These are phyloP conservation scores for Ranitomeya imitator DNA, from an alignment of 2,113 vertebrate genomes.

Conservation along the genomic window DNA sequence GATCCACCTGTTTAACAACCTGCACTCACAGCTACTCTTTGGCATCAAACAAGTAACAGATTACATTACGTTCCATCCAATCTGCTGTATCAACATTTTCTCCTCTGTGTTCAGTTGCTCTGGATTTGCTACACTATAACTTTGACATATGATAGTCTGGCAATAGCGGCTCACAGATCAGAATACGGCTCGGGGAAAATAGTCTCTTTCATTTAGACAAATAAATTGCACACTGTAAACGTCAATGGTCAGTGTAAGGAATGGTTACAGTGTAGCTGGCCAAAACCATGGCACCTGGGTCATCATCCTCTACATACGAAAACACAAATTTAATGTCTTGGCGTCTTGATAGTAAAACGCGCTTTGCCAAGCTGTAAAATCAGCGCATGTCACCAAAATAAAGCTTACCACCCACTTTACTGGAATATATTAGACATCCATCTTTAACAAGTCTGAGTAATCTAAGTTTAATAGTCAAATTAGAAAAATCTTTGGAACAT, in stretches of 20 bases:
- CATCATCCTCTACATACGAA: neutral
- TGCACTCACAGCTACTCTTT: neutral
- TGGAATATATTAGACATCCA: slow-evolving; percentile 26
- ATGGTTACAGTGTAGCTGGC: neutral
- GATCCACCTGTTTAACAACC: neutral
- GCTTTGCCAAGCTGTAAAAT: slow-evolving; percentile 17
- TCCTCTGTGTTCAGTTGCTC: neutral
- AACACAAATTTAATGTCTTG: neutral
- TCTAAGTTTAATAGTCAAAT: neutral
- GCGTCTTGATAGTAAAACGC: neutral
- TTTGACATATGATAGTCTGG: neutral
- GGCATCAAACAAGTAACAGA: neutral
- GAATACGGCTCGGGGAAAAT: neutral
- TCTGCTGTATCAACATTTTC: neutral
- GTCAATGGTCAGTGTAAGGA: neutral
- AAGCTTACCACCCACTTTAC: neutral
- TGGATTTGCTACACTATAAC: neutral
- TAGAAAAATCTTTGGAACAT: neutral
- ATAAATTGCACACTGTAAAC: slow-evolving; percentile 5
- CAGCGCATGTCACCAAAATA: neutral
- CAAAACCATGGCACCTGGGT: slow-evolving; percentile 21
- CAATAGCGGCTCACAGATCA: neutral
- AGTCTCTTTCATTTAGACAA: neutral
- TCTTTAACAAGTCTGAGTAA: neutral
- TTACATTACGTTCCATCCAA: neutral